phyloP scores from a whole-genome alignment of 2,888 invertebrate species.

The Rhopalosiphum nymphaeae region DNA sequence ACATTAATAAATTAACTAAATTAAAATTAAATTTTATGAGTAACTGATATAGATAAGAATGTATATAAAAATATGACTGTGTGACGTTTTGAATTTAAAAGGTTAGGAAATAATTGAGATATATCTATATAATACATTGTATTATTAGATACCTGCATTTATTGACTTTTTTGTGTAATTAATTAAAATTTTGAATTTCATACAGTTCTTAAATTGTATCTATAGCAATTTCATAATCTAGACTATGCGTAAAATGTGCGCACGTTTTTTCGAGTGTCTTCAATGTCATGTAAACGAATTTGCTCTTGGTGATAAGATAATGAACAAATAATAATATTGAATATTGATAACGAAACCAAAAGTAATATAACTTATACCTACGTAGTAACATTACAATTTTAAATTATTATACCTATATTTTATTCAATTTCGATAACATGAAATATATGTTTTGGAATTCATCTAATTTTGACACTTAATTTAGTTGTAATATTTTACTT shows the following conservation, averaged over 20 bases:
- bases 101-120: background rate
- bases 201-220: background rate
- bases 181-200: slow-evolving; percentile 33
- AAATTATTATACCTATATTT: background rate
- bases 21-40: background rate
- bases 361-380: background rate
- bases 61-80: background rate
- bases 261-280: slow-evolving; percentile 57
- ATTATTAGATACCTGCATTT: background rate
- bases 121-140: background rate
- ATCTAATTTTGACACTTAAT: background rate
- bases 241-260: background rate
- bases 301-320: slow-evolving; percentile 45
- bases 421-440: background rate
- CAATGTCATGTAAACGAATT: slow-evolving; percentile 51
- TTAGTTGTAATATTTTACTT: background rate
- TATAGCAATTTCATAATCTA: slow-evolving; percentile 7
- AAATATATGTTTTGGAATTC: background rate
- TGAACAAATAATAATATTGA: slow-evolving; percentile 38
- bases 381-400: background rate
- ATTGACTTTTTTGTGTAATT: background rate
- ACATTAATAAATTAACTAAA: background rate
- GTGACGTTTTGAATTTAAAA: background rate
- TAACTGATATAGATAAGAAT: background rate
- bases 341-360: slow-evolving; percentile 43